These are phyloP conservation scores for Eupithecia pulchellata DNA, from an alignment of 2,888 invertebrate genomes.

Conservation along the genomic window DNA sequence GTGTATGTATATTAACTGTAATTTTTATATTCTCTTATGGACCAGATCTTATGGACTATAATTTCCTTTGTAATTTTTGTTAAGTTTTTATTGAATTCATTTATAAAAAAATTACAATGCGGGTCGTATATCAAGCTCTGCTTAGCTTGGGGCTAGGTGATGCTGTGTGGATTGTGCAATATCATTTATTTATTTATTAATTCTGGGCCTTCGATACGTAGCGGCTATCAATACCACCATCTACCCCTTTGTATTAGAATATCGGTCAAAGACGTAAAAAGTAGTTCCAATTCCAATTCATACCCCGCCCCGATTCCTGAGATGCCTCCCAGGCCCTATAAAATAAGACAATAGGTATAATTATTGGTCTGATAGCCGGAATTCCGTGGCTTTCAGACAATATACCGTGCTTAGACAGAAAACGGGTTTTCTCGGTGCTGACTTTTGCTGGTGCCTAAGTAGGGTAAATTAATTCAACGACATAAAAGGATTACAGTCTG, in stretches of 20 bases:
- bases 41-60: no score
- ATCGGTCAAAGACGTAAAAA: conserved; percentile 32
- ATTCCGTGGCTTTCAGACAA: conserved; percentile 59
- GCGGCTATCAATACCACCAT: neutral
- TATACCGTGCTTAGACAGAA: conserved; percentile 29
- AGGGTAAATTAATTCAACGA: neutral
- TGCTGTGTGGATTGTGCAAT: no score
- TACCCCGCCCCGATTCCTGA: conserved; percentile 46
- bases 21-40: no score
- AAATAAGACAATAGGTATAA: conserved; percentile 73
- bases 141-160: no score
- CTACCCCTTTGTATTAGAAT: neutral
- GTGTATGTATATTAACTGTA: no score
- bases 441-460: neutral
- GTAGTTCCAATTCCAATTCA: conserved; percentile 62
- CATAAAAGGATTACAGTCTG: neutral
- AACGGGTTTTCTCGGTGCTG: neutral
- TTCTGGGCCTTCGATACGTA: no score
- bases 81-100: no score
- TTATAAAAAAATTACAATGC: no score
- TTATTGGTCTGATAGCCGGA: conserved; percentile 62
- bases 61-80: no score
- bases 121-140: no score
- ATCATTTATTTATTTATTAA: no score
- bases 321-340: conserved; percentile 42